phyloP scores from a whole-genome alignment of 2,113 vertebrate genomes.

The Cercopithecus mona region DNA sequence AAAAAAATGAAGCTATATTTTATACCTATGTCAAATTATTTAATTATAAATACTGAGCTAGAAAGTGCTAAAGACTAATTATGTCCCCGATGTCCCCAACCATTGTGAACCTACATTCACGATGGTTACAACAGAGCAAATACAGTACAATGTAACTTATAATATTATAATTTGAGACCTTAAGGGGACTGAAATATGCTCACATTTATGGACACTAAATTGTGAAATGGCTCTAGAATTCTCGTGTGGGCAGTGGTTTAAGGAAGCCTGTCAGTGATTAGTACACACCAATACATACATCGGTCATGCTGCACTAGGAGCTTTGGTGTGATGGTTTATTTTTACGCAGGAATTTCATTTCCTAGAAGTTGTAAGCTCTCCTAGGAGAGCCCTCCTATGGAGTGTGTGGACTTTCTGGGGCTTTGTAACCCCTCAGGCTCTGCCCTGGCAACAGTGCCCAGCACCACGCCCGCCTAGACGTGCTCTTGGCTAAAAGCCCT shows the following conservation, averaged over 20 bases:
- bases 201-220: background rate
- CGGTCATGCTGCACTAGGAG: background rate
- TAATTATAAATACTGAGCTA: background rate
- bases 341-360: background rate
- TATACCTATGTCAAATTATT: background rate
- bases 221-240: background rate
- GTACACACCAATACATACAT: rapidly evolving
- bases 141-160: rapidly evolving
- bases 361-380: background rate
- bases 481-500: background rate
- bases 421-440: background rate
- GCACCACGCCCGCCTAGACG: background rate
- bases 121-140: background rate
- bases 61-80: background rate
- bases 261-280: background rate
- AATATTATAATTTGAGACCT: background rate
- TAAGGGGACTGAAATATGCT: background rate
- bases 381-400: background rate
- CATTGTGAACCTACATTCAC: too few relatives aligned
- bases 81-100: too few relatives aligned
- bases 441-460: background rate
- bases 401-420: rapidly evolving
- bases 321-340: background rate
- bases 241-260: background rate
- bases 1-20: background rate